Evolutionary conservation across 2,797 vertebrate genomes (phyloP).

Genomic region (Phalloptychus januarius): DNA sequence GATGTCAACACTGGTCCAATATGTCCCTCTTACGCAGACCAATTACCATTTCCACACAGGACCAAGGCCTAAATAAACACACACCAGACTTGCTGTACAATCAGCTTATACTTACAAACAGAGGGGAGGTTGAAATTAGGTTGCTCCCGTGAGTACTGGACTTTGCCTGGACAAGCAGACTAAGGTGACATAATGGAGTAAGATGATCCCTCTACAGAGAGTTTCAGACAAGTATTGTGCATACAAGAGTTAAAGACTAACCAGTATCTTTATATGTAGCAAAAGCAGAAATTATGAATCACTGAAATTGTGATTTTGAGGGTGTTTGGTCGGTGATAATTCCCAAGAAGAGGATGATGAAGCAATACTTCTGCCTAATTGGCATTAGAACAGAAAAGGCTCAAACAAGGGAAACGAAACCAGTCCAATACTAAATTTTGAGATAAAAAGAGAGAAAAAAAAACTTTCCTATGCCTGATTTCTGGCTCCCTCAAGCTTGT

Average conservation of each 20-base stretch:
- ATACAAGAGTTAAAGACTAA: conserved; percentile 1
- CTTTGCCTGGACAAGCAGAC: conserved; percentile 52
- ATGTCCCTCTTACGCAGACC: conserved; percentile 68
- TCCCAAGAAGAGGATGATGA: not conserved
- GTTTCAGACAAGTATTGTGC: conserved; percentile 51
- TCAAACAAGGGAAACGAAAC: conserved; percentile 4
- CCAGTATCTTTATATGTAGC: not conserved
- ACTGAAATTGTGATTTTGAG: conserved; percentile 3
- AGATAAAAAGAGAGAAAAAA: conserved; percentile 9
- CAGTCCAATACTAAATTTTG: not conserved
- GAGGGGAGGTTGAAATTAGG: conserved; percentile 62
- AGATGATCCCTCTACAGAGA: conserved; percentile 56
- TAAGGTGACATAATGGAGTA: conserved; percentile 71
- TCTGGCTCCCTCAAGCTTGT: conserved; percentile 41
- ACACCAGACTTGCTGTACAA: conserved; percentile 64
- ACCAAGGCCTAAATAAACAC: conserved; percentile 72
- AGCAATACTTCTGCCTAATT: not conserved
- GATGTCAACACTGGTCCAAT: conserved; percentile 63
- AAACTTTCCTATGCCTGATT: conserved; percentile 35
- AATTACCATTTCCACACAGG: conserved; percentile 68
- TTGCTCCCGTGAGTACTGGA: conserved; percentile 49
- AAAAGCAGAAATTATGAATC: not conserved
- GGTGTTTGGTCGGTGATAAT: not conserved
- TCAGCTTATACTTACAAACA: conserved; percentile 74
- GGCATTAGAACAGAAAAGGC: not conserved